These are phyloP conservation scores for Ctenosaura bakeri DNA, from an alignment of 2,797 vertebrate genomes.

Conservation along the genomic window DNA sequence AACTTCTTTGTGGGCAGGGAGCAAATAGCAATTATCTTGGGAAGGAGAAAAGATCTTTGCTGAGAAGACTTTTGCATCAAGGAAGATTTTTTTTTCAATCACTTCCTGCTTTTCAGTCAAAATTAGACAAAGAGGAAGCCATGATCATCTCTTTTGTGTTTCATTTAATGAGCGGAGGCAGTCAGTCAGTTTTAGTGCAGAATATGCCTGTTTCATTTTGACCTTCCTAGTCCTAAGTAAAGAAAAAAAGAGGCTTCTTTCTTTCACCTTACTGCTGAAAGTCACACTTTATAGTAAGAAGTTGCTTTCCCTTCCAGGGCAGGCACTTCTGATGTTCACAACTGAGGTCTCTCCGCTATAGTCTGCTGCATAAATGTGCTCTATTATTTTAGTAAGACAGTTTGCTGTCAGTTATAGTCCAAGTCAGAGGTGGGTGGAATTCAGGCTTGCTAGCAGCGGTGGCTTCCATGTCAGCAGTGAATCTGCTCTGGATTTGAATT, in stretches of 20 bases:
- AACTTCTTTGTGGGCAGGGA: not conserved
- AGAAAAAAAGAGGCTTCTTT: too few species aligned
- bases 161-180: not conserved
- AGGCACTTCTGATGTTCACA: not conserved
- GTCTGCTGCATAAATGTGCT: not conserved
- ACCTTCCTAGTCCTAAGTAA: not conserved
- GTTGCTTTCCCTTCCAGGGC: not conserved
- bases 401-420: not conserved
- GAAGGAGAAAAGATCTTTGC: not conserved
- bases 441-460: too few species aligned
- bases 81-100: not conserved
- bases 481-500: too few species aligned
- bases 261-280: not conserved
- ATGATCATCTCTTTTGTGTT: not conserved
- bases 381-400: not conserved
- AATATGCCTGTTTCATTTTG: not conserved
- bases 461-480: too few species aligned
- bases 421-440: too few species aligned
- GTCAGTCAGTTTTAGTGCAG: not conserved
- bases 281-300: not conserved
- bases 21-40: not conserved
- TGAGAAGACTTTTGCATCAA: not conserved
- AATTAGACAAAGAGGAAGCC: not conserved
- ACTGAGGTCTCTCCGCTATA: not conserved
- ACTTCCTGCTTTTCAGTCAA: not conserved